Evolutionary conservation across 1,140 invertebrate species (phyloP).

Genomic region (Ostrea edulis): DNA sequence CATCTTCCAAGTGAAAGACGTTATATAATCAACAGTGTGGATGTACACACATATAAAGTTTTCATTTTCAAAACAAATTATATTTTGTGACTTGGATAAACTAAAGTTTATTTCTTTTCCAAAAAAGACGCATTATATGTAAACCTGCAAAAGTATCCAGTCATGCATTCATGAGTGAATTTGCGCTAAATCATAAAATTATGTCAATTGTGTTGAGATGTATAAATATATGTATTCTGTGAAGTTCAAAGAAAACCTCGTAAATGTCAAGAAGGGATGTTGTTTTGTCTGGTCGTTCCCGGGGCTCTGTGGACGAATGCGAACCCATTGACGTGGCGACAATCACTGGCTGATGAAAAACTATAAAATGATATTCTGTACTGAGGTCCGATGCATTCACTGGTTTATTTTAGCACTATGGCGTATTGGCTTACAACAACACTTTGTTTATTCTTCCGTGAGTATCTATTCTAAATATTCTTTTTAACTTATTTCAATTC

Average conservation of each 20-base stretch:
- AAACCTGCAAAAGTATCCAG: no score
- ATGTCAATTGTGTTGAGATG: not conserved
- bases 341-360: conserved; percentile 20
- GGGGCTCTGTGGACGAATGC: conserved; percentile 7
- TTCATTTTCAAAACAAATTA: no score
- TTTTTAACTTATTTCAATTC: not conserved
- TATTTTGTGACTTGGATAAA: no score
- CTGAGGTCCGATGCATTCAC: conserved; percentile 19
- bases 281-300: conserved; percentile 22
- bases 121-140: no score
- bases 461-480: not conserved
- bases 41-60: no score
- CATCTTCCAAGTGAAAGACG: no score
- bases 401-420: conserved; percentile 20
- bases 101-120: no score
- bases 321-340: not conserved
- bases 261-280: conserved; percentile 35
- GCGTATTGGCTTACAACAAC: not conserved
- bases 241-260: conserved; percentile 32
- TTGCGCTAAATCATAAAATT: not conserved
- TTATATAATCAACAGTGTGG: no score
- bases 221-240: conserved; percentile 23
- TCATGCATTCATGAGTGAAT: not conserved
- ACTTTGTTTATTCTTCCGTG: not conserved
- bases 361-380: conserved; percentile 12